These are phyloP conservation scores for Agrotis exclamationis DNA, from an alignment of 2,888 invertebrate genomes.

Conservation along the genomic window DNA sequence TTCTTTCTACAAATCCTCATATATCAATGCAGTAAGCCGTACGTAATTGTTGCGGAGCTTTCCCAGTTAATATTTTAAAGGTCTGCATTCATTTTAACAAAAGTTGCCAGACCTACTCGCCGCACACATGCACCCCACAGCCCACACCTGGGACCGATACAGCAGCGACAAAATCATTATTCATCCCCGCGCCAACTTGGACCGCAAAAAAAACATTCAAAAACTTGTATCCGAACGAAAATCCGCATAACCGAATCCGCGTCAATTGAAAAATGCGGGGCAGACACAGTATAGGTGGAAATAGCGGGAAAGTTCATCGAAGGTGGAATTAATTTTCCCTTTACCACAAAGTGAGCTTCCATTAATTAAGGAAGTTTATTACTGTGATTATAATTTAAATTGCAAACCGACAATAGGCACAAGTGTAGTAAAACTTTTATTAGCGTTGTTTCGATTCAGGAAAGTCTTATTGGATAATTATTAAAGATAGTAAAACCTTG, in stretches of 20 bases:
- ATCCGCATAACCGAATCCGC: slow-evolving; percentile 66
- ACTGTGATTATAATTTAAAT: slow-evolving; percentile 32
- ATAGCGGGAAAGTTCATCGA: slow-evolving; percentile 76
- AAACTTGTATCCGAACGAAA: slow-evolving; percentile 66
- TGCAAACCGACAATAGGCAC: slow-evolving; percentile 26
- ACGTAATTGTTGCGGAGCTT: slow-evolving; percentile 40
- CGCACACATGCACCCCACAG: slow-evolving; percentile 58
- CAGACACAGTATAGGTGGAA: slow-evolving; percentile 63
- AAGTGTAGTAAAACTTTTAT: slow-evolving; percentile 33
- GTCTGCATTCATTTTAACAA: slow-evolving; percentile 57
- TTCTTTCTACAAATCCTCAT: slow-evolving; percentile 22
- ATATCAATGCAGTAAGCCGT: slow-evolving; percentile 31
- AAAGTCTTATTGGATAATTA: slow-evolving; percentile 22
- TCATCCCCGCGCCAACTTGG: slow-evolving; percentile 65
- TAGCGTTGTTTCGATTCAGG: slow-evolving; percentile 1
- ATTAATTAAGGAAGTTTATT: slow-evolving; percentile 58
- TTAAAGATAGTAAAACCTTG: slow-evolving; percentile 16
- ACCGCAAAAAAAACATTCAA: slow-evolving; percentile 64
- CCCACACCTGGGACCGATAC: slow-evolving; percentile 70
- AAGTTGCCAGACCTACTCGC: slow-evolving; percentile 48
- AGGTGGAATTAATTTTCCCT: slow-evolving; percentile 72
- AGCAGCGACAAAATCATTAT: slow-evolving; percentile 72
- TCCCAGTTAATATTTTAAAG: slow-evolving; percentile 52
- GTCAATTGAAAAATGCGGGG: slow-evolving; percentile 62
- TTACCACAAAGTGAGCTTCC: slow-evolving; percentile 69